Evolutionary conservation across 2,797 vertebrate species (phyloP).

Genomic region (Hydrocynus forskahlii): DNA sequence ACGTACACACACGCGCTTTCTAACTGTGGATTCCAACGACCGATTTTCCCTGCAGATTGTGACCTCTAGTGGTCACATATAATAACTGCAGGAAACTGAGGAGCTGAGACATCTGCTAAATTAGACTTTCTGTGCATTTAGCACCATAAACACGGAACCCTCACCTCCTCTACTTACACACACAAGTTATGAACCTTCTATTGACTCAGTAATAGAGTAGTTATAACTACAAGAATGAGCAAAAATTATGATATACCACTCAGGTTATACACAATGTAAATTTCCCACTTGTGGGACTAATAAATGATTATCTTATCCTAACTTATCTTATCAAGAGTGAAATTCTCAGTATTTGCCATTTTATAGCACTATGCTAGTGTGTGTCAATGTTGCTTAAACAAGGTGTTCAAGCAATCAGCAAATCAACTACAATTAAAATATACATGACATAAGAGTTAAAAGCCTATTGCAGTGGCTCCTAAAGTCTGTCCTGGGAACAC

Average conservation of each 20-base stretch:
- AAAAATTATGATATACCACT: too few relatives aligned
- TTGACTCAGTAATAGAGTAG: too few relatives aligned
- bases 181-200: not conserved
- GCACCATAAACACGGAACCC: not conserved
- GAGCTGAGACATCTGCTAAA: not conserved
- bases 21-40: too few relatives aligned
- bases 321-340: too few relatives aligned
- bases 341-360: too few relatives aligned
- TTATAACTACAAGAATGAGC: too few relatives aligned
- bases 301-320: too few relatives aligned
- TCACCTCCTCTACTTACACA: not conserved
- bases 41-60: conserved; percentile 16
- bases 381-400: not conserved
- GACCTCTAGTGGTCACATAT: conserved; percentile 60
- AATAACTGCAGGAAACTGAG: conserved; percentile 45
- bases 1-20: too few relatives aligned
- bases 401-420: too few relatives aligned
- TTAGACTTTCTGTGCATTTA: not conserved
- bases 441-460: not conserved
- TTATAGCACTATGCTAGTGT: too few relatives aligned
- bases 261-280: too few relatives aligned
- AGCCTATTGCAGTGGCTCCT: not conserved
- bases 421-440: not conserved
- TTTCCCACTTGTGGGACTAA: too few relatives aligned
- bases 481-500: not conserved